Evolutionary conservation across 2,888 invertebrate genomes (phyloP).

Genomic region (Hylaea fasciaria): DNA sequence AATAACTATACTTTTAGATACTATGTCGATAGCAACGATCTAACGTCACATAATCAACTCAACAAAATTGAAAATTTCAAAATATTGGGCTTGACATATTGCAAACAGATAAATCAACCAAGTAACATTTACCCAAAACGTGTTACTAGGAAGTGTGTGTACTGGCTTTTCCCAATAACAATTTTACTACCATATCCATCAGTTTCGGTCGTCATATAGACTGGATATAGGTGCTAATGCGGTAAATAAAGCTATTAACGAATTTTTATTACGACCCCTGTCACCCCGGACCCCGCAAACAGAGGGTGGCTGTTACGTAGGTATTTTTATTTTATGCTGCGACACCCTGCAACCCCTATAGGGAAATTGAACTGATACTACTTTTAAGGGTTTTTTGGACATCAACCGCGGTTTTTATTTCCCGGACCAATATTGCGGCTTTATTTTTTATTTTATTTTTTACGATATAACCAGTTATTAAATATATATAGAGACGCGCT

Average conservation of each 20-base stretch:
- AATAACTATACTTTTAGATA: too few relatives aligned
- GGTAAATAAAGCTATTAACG: slow-evolving; percentile 71
- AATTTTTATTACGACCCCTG: slow-evolving; percentile 66
- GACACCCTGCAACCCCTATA: slow-evolving; percentile 77
- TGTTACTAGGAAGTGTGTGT: background rate
- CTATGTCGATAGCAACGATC: too few relatives aligned
- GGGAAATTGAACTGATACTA: slow-evolving; percentile 83
- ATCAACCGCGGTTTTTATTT: slow-evolving; percentile 76
- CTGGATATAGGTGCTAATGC: slow-evolving; percentile 35
- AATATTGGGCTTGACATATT: too few relatives aligned
- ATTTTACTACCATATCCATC: slow-evolving; percentile 33
- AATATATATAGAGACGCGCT: slow-evolving; percentile 42
- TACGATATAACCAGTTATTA: slow-evolving; percentile 65
- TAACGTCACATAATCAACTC: too few relatives aligned
- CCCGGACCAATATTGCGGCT: slow-evolving; percentile 73
- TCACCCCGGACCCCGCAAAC: slow-evolving; percentile 38
- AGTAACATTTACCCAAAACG: background rate
- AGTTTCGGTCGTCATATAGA: slow-evolving; percentile 27
- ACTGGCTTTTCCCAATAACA: slow-evolving; percentile 23
- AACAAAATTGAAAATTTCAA: too few relatives aligned
- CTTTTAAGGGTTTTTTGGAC: slow-evolving; percentile 80
- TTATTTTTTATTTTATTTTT: slow-evolving; percentile 66
- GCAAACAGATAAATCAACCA: too few relatives aligned
- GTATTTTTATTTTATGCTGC: slow-evolving; percentile 82
- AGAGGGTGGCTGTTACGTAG: slow-evolving; percentile 72